Conservation (phyloP, 2,888 invertebrate genomes). For the Hypolimnas misippus region DNA sequence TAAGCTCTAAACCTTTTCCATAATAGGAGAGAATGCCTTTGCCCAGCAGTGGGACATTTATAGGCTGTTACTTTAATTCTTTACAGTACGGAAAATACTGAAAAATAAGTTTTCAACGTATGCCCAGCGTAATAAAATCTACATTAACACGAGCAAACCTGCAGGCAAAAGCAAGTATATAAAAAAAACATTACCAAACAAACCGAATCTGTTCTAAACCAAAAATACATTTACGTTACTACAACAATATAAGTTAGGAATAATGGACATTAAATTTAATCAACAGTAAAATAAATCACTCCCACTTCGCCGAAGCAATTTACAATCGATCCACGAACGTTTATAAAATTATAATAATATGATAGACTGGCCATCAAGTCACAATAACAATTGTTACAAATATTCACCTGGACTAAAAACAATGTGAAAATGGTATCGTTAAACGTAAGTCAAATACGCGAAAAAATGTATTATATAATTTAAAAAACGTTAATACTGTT, state of each 20-base stretch:
- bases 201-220: neutral
- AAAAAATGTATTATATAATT: neutral
- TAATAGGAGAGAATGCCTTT: no score
- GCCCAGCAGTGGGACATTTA: no score
- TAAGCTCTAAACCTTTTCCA: no score
- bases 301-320: constrained; percentile 25
- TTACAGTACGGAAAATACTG: no score
- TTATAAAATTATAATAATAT: constrained; percentile 21
- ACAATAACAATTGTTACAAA: constrained; percentile 31
- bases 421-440: neutral
- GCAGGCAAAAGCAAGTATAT: no score
- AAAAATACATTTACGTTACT: neutral
- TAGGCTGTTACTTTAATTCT: no score
- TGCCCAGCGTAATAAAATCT: no score
- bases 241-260: constrained; percentile 11
- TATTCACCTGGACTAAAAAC: constrained; percentile 14
- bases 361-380: constrained; percentile 36
- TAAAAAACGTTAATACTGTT: no score
- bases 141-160: no score
- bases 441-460: no score
- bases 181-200: neutral
- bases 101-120: no score
- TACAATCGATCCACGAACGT: constrained; percentile 22
- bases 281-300: constrained; percentile 37
- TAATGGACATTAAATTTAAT: constrained; percentile 26